Evolutionary conservation across 2,113 vertebrate species (phyloP).

Genomic region (Calyptommatus sinebrachiatus): DNA sequence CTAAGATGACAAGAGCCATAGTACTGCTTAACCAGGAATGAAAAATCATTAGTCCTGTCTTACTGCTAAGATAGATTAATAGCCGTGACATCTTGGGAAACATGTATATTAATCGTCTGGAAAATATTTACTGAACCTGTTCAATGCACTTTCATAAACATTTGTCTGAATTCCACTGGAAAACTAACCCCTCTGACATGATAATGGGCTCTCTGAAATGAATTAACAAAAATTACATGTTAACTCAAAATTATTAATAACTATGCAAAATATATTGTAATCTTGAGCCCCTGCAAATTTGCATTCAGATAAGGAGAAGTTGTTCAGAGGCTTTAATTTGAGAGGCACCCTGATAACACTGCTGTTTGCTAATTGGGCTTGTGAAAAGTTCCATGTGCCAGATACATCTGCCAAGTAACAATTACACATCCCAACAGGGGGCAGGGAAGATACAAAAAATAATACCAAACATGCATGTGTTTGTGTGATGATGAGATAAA

Average conservation of each 20-base stretch:
- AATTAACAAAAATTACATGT: constrained; percentile 30
- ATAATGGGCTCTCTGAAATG: constrained; percentile 49
- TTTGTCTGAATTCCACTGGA: constrained; percentile 43
- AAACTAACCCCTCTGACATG: constrained; percentile 38
- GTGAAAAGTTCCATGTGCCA: constrained; percentile 59
- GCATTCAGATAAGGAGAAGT: constrained; percentile 23
- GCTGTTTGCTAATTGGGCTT: constrained; percentile 56
- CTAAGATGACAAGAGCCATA: constrained; percentile 12
- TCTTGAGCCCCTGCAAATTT: constrained; percentile 41
- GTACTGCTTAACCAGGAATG: constrained; percentile 14
- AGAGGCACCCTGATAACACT: constrained; percentile 27
- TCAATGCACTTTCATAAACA: constrained; percentile 44
- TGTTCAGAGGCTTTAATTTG: constrained; percentile 15
- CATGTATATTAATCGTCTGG: constrained; percentile 31
- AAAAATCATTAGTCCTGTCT: constrained; percentile 32
- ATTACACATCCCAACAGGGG: constrained; percentile 51
- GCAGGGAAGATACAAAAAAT: constrained; percentile 38
- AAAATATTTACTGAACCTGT: constrained; percentile 64
- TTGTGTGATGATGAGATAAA: constrained; percentile 24
- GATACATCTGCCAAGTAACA: constrained; percentile 54
- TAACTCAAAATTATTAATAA: constrained; percentile 55
- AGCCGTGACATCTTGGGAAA: constrained; percentile 21
- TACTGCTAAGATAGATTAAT: constrained; percentile 33
- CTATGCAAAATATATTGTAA: constrained; percentile 53
- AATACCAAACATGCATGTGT: background rate